Evolutionary conservation across 2,888 invertebrate species (phyloP), one percentile per base, ranked within the genome.

Genomic region (Melieria crassipennis): DNA sequence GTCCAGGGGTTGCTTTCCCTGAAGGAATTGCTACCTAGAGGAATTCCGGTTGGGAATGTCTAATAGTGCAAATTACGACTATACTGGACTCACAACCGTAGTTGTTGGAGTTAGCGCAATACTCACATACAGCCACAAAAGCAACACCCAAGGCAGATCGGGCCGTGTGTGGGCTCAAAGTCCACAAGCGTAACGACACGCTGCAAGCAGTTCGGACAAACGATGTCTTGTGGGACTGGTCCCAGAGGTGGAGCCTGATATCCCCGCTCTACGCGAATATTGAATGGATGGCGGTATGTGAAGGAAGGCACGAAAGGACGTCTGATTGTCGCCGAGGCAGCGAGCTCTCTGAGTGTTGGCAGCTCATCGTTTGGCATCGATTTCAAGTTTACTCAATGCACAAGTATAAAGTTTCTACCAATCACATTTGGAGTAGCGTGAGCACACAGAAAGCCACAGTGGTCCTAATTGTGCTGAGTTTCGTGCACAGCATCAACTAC

Each of bases 131-230:
- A 75, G 58, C 73, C 70, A 61, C 71, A 80, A 5, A 79, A 62
- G 1, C 76, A 71, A 30, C 76, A 30, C 1, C 78, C 77, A 7
- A 77, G 61, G 13, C 78, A 63, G 65, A 78, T 75, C 0, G 78
- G 78, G 56, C 73, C 71, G 0, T 78, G 76, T 6, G 73, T 77
- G 0, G 78, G 67, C 61, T 79, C 78, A 66, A 77, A 77, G 57
- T 71, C 74, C 0, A 88, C 80, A 70, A 82, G 84, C 10, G 87
- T 88, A 43, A 85, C 75, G 42, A 88, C 81, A 16, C 80, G 81
- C 3, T 84, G 81, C 6, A 79, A 78, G 76, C 89, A 89, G 0
- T 87, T 85, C 0, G 87, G 87, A 74, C 89, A 89, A 2, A 78
- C 75, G n/a, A 86, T 69, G 6, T 79, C 67, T 3, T 73, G 70